Conservation (phyloP, 2,113 vertebrate species). For the Equus przewalskii region DNA sequence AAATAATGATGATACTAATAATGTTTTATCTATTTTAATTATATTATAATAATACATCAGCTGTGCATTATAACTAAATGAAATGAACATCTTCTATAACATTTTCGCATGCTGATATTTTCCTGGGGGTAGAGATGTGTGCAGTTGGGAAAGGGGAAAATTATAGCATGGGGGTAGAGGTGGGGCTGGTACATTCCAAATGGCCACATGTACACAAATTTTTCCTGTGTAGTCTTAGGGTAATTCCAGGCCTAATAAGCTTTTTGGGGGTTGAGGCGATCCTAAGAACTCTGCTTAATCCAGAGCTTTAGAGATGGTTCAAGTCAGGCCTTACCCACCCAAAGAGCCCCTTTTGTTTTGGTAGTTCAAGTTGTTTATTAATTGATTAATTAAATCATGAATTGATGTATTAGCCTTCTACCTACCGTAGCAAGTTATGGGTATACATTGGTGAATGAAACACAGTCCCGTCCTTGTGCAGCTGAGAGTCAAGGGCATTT, state of each 20-base stretch:
- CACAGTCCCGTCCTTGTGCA: neutral
- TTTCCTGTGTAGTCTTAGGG: neutral
- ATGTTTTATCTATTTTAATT: neutral
- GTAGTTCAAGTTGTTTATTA: neutral
- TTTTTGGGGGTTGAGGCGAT: neutral
- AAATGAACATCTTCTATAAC: neutral
- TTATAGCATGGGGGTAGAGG: neutral
- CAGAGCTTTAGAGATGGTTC: neutral
- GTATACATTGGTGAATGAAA: neutral
- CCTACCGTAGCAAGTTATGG: neutral
- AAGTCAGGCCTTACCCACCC: neutral
- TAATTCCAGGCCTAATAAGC: neutral
- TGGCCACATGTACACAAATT: too few relatives aligned
- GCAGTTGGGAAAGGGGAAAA: neutral
- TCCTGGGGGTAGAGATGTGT: neutral
- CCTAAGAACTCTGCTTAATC: neutral
- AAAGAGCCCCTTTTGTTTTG: neutral
- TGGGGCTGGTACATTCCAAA: neutral
- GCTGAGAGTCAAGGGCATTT: neutral
- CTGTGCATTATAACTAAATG: neutral
- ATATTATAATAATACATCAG: neutral
- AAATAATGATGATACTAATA: neutral
- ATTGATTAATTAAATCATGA: neutral
- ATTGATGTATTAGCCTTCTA: neutral
- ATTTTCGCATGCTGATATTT: neutral